Base-by-base conservation (phyloP, 2,797 vertebrate genomes). In the Hypotaenidia philippensis region DNA sequence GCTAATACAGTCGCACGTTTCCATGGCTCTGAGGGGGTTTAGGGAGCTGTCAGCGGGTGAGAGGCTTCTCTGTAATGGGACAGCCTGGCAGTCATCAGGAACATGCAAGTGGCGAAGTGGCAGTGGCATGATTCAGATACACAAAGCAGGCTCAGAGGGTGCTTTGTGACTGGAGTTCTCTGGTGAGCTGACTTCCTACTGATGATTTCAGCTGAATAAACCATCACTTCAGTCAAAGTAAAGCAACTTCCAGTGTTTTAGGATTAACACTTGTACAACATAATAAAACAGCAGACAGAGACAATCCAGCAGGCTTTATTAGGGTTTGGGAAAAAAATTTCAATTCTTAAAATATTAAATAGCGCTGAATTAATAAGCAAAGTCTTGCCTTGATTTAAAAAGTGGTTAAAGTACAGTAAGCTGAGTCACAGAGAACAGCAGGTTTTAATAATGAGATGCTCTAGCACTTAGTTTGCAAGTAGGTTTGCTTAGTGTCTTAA, bases 121-220 rank as follows among this genome's bases (percentile, higher is more conserved):
- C 23, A 49, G 22, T 36, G 27, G 65, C 6, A 19, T 36, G 91
- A 75, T 68, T 84, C 63, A 83, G 40, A 66, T 38, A 40, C n/a
- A 32, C 8, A 32, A 64, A 44, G 49, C 31, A 55, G 13, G 65
- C 47, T 69, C 36, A 78, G n/a, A 56, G 31, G 25, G 31, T 86
- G 44, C 69, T 88, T 68, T 52, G 27, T 83, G 56, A 70, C 64
- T 45, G 57, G 72, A 44, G 45, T 83, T 90, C 90, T 79, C 57
- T 83, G 50, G n/a, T 76, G 71, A 81, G 23, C 64, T 50, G 90
- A 87, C 84, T 90, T 94, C 53, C 60, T 55, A 18, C 31, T 77
- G 64, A 50, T 75, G 19, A 89, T 82, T 95, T 89, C 71, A 87
- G 60, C 52, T 80, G 71, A 92, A 47, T 77, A 80, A 93, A 74